These are phyloP conservation scores for Hoplodrina blanda DNA, from an alignment of 2,888 invertebrate species.

Conservation along the genomic window DNA sequence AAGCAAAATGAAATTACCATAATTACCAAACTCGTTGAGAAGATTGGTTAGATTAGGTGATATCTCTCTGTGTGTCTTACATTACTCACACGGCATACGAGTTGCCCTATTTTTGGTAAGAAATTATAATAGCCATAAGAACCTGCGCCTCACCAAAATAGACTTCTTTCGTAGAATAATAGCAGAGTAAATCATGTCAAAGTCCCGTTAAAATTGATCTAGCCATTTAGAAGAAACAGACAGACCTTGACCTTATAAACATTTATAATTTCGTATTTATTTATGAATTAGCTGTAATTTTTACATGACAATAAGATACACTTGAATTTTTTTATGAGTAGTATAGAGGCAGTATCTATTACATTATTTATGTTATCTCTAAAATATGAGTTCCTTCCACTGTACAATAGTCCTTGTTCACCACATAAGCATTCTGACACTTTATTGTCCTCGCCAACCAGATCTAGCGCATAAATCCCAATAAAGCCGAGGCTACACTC, in stretches of 20 bases:
- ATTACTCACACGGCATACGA: too few species aligned
- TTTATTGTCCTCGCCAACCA: slow-evolving; percentile 19
- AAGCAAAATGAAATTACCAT: not conserved
- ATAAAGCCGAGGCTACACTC: slow-evolving; percentile 26
- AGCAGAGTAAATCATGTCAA: too few species aligned
- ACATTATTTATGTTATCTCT: not conserved
- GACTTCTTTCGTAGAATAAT: not conserved
- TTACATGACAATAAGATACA: too few species aligned
- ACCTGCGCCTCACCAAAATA: not conserved
- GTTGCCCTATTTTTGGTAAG: too few species aligned
- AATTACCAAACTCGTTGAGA: not conserved
- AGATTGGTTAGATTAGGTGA: not conserved
- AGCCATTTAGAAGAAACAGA: too few species aligned
- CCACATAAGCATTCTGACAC: slow-evolving; percentile 20
- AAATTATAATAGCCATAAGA: too few species aligned
- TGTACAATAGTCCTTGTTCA: slow-evolving; percentile 10
- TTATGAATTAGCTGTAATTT: too few species aligned
- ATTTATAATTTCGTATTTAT: too few species aligned
- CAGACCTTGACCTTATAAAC: too few species aligned
- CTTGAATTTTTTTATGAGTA: not conserved
- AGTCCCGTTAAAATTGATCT: too few species aligned
- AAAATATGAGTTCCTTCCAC: slow-evolving; percentile 10
- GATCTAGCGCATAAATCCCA: slow-evolving; percentile 29
- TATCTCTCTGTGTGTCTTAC: too few species aligned
- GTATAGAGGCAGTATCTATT: not conserved